Base-by-base conservation (phyloP, 2,797 vertebrate species). In the Acanthurus tractus region DNA sequence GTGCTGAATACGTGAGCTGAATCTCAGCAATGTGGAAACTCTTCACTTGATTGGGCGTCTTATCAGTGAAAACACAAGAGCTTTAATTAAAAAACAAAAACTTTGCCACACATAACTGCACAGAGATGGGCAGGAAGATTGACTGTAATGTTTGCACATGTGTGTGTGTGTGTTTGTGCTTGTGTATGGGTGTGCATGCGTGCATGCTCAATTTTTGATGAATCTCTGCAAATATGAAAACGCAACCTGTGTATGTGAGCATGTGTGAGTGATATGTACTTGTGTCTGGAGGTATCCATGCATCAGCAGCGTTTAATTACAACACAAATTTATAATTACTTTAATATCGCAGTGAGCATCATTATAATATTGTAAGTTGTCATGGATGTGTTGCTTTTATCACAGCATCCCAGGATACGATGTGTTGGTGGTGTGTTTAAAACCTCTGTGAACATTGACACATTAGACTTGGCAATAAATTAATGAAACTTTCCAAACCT, bases 31-130 rank as follows among this genome's bases (percentile, higher is more conserved):
- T 63, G 80, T 82, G 79, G 79, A 85, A 78, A 80, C 68, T 81
- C 63, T 62, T 70, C 78, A 88, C 73, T 91, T 88, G 88, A 88
- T 81, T 81, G 79, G 76, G 57, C 40, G 72, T 79, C 77, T 88
- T 91, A 92, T 93, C 88, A 81, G 83, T 46, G 55, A 86, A 86
- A 91, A 90, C 85, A 90, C 79, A 65, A 79, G 86, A 85, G 84
- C 83, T 83, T 89, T 91, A 90, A 93, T 92, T 92, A 89, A 88
- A 92, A 89, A 84, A 88, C 50, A 86, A 75, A 86, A 89, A 83
- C 64, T 29, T 69, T 79, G 76, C 68, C 69, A 84, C 84, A 88
- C 84, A 71, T 86, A 81, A 61, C 71, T 90, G 87, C 86, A 78
- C 87, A 85, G 71, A 79, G 74, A 90, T 79, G 69, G 74, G 38